Evolutionary conservation across 2,113 vertebrate species (phyloP).

Genomic region (Chaetura pelagica): DNA sequence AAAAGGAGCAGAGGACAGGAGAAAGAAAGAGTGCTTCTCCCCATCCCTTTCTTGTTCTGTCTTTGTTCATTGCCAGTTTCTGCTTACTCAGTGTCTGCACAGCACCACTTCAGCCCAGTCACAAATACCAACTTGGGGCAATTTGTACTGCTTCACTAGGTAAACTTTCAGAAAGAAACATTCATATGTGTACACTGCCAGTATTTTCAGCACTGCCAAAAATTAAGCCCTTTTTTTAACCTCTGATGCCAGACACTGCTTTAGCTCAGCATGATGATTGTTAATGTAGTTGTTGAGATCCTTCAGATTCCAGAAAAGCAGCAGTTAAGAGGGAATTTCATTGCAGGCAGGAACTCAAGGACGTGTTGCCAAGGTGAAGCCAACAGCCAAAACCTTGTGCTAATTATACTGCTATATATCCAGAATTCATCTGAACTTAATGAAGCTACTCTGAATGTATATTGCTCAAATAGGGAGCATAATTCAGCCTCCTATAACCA

Average conservation of each 20-base stretch:
- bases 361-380: not conserved
- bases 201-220: not conserved
- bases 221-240: not conserved
- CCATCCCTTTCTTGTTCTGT: not conserved
- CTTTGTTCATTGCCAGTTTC: not conserved
- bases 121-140: not conserved
- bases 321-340: not conserved
- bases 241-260: not conserved
- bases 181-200: not conserved
- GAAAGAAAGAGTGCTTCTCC: not conserved
- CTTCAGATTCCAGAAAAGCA: slow-evolving; percentile 2
- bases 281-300: not conserved
- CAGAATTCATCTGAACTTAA: not conserved
- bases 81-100: not conserved
- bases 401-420: not conserved
- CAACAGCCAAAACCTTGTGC: not conserved
- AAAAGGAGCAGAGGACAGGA: not conserved
- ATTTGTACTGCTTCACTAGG: not conserved
- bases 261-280: not conserved
- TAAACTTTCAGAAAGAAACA: not conserved
- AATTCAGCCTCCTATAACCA: not conserved
- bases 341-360: not conserved
- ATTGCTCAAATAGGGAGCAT: not conserved
- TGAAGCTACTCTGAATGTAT: not conserved
- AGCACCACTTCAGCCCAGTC: not conserved